Evolutionary conservation across 2,797 vertebrate species (phyloP).

Genomic region (Graptemys geographica): DNA sequence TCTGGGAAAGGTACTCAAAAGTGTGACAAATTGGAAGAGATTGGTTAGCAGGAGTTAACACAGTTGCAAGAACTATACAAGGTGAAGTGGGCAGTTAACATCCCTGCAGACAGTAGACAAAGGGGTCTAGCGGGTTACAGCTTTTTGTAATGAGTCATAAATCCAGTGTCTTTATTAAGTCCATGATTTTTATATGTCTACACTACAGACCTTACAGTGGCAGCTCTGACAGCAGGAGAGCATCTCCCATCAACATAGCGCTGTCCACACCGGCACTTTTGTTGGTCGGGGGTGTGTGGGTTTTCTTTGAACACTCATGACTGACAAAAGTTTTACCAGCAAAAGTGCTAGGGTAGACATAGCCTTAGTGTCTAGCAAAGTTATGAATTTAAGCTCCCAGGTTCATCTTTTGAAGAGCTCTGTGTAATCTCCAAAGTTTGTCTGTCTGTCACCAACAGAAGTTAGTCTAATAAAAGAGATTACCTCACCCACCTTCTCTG

Average conservation of each 20-base stretch:
- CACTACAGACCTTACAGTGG: too few relatives aligned
- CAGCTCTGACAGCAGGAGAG: too few relatives aligned
- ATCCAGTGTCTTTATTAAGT: neutral
- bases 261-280: too few relatives aligned
- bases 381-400: neutral
- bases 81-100: neutral
- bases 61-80: neutral
- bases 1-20: neutral
- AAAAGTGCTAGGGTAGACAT: too few relatives aligned
- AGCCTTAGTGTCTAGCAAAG: neutral
- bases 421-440: too few relatives aligned
- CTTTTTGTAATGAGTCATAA: neutral
- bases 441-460: neutral
- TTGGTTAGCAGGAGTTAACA: neutral
- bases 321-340: too few relatives aligned
- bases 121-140: neutral
- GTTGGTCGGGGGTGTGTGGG: too few relatives aligned
- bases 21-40: neutral
- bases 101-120: neutral
- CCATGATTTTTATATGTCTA: neutral
- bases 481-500: neutral
- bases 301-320: too few relatives aligned
- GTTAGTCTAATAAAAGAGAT: neutral
- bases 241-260: too few relatives aligned
- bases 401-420: neutral